A percentile compares a stretch with the other conserved stretches of the same genome.
phyloP scores from a whole-genome alignment of 2,888 invertebrate species.

The Mythimna albipuncta region DNA sequence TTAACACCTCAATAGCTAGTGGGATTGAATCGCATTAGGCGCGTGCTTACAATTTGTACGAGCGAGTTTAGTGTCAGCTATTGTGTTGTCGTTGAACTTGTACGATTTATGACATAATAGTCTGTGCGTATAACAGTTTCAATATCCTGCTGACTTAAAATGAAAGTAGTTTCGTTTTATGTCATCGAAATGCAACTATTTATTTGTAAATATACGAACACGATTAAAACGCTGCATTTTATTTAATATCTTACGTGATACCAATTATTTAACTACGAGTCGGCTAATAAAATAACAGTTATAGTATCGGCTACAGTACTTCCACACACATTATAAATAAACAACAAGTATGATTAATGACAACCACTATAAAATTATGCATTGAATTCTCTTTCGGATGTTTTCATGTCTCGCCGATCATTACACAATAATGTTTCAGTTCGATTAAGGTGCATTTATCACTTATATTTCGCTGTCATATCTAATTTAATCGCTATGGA shows the following conservation, averaged over 20 bases:
- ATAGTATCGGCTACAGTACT: constrained; percentile 18
- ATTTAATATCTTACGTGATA: not conserved
- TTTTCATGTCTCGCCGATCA: constrained; percentile 70
- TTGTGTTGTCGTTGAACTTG: constrained; percentile 63
- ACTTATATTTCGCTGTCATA: constrained; percentile 76
- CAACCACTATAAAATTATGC: constrained; percentile 66
- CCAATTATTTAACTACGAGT: not conserved
- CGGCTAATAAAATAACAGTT: constrained; percentile 10
- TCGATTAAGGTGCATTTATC: constrained; percentile 76
- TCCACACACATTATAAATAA: constrained; percentile 30
- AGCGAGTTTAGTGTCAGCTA: constrained; percentile 55
- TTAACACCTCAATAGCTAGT: constrained; percentile 66
- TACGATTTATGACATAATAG: constrained; percentile 46
- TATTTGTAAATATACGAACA: not conserved
- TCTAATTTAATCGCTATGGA: constrained; percentile 77
- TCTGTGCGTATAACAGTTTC: constrained; percentile 3
- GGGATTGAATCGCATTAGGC: constrained; percentile 67
- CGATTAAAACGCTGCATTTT: not conserved
- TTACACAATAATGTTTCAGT: constrained; percentile 72
- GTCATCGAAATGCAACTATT: not conserved
- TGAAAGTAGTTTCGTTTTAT: not conserved
- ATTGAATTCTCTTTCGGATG: constrained; percentile 67
- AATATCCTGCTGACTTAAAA: not conserved
- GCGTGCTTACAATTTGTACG: constrained; percentile 65
- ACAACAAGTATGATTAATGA: constrained; percentile 57